Base-by-base conservation (phyloP, 1,140 invertebrate species). In the Drosophila repletoides region DNA sequence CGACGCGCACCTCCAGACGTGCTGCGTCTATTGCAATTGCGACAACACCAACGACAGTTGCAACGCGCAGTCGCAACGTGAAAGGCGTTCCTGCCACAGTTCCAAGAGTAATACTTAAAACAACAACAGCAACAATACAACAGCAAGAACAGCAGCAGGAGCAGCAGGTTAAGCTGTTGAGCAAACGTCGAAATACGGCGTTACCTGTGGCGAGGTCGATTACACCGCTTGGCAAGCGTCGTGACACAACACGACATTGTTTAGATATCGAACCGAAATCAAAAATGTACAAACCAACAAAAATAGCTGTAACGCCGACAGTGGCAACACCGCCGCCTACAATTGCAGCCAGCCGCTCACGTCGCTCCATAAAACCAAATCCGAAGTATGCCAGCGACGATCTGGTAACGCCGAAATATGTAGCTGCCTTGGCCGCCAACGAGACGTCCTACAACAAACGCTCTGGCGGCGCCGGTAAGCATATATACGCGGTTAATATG, bases 351-450 rank as follows among this genome's bases (percentile, higher is more conserved):
- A 88, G 77, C 12, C 69, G 88, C 0, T 89, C 88, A 1, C 49
- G 88, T 24, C 77, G 89, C 14, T 89, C 89, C 3, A 89, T 90
- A n/a, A 90, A 90, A 29, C 89, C 89, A 24, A 90, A 90, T 77
- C 89, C 88, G 0, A 90, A 88, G 53, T 90, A 90, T 49, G 69
- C 75, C 6, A 88, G 88, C 59, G 89, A 90, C 3, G 86, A 90
- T 45, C 41, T 90, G 26, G 79, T 90, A 0, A 90, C 88, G 43
- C 76, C 86, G 14, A 88, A 86, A 61, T 90, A 88, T 59, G 33
- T 89, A 28, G 46, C 53, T 0, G 26, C 65, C 0, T 7, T 84
- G 22, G 36, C 21, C 22, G 36, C 21, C 22, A 56, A 34, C 19
- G 56, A 41, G 3, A 29, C 43, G 7, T 14, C 38, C 10, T 9